Conservation (phyloP, 2,113 vertebrate species). For the Pleuronectes platessa region DNA sequence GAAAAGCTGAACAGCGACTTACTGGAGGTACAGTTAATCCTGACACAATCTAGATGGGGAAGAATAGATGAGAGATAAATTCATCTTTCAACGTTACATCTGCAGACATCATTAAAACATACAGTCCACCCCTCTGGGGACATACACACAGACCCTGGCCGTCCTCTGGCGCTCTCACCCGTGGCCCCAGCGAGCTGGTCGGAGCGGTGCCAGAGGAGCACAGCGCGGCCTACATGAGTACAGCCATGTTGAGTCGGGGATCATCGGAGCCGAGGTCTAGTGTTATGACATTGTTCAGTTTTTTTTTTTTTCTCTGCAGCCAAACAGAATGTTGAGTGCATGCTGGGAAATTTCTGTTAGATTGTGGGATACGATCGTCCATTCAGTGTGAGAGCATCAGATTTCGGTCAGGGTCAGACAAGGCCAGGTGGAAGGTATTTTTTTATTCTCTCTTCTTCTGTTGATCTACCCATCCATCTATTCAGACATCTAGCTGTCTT, state of each 20-base stretch:
- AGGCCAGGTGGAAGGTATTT: slow-evolving; percentile 89
- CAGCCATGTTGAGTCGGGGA: not conserved
- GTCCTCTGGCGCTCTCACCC: slow-evolving; percentile 83
- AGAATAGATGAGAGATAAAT: slow-evolving; percentile 99
- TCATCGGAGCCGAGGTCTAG: not conserved
- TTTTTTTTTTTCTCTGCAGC: not conserved
- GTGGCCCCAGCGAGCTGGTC: slow-evolving; percentile 43
- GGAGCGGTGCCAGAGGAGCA: slow-evolving; percentile 39
- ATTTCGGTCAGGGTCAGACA: slow-evolving; percentile 91
- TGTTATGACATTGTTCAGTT: not conserved
- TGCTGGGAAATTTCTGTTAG: not conserved
- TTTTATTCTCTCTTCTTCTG: not conserved
- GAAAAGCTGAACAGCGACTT: slow-evolving; percentile 96
- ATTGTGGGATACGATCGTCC: not conserved
- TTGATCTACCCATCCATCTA: not conserved
- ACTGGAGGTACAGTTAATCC: slow-evolving; percentile 99
- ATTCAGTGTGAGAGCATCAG: slow-evolving; percentile 74
- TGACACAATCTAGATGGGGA: slow-evolving; percentile 99
- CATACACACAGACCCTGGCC: slow-evolving; percentile 95
- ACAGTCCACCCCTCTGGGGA: slow-evolving; percentile 99
- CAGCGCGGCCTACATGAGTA: slow-evolving; percentile 25
- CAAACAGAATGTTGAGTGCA: not conserved
- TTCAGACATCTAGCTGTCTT: not conserved
- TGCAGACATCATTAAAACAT: slow-evolving; percentile 99
- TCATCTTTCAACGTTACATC: slow-evolving; percentile 99